Evolutionary conservation across 2,113 vertebrate genomes (phyloP), one percentile per base, ranked within the genome.

Genomic region (Pelodiscus sinensis): DNA sequence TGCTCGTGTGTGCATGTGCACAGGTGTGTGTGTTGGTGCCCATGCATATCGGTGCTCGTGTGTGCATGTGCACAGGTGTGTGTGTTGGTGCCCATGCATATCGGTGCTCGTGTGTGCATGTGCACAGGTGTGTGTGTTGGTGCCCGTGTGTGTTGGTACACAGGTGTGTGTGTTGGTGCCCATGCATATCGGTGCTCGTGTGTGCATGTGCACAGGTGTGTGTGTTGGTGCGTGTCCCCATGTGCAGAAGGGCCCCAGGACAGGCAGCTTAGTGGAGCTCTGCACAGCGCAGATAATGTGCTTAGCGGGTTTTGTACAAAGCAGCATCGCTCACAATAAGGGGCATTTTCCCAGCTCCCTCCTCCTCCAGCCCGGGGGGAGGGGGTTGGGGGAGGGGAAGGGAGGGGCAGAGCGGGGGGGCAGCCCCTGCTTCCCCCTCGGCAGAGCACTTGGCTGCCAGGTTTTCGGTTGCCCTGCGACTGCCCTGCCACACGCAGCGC

Each of bases 381-480:
- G 60, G 52, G 50, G 44, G 24, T 9, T 44, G 38, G 38, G 18
- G 50, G 4, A 6, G 38, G 16, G 21, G 60, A 16, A 29, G 80
- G 60, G 65, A 55, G 86, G 85, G 85, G 88, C 38, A 90, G 73
- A 68, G 78, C 60, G 21, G 25, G 31, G 82, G 31, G 82, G 60
- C 16, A 21, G 2, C 56, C 8, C 29, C 29, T 13, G 52, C 13
- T 65, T 65, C 14, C 29, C 31, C 27, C 24, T 58, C 57, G 4
- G 24, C 10, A 65, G 60, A 29, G 27, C 60, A 65, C 60, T 65
- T 65, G 60, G 27, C 60, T 65, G 60, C 62, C 31, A 68, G 65
- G 31, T 68, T n/a, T n/a, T 50, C 81, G 38, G 55, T 58, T 78
- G 31, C 51, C 57, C 44, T 84, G 51, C 68, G 73, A 38, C 50